These are phyloP conservation scores for Nemoura dubitans DNA, from an alignment of 2,888 invertebrate genomes.

Conservation along the genomic window DNA sequence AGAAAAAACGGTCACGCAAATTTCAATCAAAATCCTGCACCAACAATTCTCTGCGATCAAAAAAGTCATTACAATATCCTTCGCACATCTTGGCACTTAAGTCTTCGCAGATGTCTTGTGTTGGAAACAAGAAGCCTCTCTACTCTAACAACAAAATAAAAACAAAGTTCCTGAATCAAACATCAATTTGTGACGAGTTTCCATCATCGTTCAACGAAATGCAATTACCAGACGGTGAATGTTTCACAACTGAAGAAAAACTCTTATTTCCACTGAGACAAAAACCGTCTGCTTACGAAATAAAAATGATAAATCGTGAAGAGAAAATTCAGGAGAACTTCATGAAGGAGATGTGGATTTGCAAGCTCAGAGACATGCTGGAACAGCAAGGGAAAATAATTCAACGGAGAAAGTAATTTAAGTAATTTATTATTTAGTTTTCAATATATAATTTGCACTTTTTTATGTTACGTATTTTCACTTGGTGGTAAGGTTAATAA, in stretches of 20 bases:
- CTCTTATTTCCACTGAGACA: not conserved
- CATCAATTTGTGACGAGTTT: not conserved
- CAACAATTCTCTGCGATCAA: not conserved
- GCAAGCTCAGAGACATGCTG: slow-evolving; percentile 67
- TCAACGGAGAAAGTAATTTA: slow-evolving; percentile 68
- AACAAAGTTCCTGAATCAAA: slow-evolving; percentile 17
- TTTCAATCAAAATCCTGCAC: slow-evolving; percentile 40
- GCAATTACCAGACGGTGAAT: slow-evolving; percentile 18
- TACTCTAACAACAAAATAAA: slow-evolving; percentile 18
- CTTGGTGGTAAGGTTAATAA: too few species aligned
- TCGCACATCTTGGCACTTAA: slow-evolving; percentile 21
- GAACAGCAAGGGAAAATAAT: slow-evolving; percentile 66
- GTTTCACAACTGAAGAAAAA: slow-evolving; percentile 15
- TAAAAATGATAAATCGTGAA: slow-evolving; percentile 40
- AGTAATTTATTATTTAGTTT: not conserved
- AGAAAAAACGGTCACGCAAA: slow-evolving; percentile 23
- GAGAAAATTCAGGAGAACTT: slow-evolving; percentile 42
- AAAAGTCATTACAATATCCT: not conserved
- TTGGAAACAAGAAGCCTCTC: slow-evolving; percentile 30
- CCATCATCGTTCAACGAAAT: too few species aligned
- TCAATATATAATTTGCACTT: not conserved
- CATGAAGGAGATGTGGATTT: slow-evolving; percentile 59
- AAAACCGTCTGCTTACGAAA: not conserved
- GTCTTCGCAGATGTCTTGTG: slow-evolving; percentile 34
- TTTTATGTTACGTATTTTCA: not conserved